phyloP scores from a whole-genome alignment of 2,888 invertebrate genomes.

The Steromphala cineraria region DNA sequence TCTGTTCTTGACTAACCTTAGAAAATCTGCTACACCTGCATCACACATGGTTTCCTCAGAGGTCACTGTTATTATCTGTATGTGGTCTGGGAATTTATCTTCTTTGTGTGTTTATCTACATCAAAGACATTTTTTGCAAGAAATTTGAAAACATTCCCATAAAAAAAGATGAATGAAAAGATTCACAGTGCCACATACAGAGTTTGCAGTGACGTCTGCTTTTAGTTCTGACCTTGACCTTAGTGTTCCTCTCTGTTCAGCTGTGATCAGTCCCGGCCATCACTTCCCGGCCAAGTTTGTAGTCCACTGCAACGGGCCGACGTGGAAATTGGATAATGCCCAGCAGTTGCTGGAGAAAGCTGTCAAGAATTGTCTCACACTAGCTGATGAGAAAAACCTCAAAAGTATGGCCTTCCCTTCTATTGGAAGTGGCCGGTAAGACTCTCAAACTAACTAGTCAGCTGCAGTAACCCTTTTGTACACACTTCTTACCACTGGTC shows the following conservation, averaged over 20 bases:
- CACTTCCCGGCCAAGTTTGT: constrained; percentile 75
- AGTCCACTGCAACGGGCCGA: constrained; percentile 77
- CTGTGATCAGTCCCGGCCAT: constrained; percentile 75
- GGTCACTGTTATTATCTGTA: no score
- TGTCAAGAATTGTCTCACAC: constrained; percentile 75
- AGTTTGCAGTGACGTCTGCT: not conserved
- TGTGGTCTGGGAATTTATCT: no score
- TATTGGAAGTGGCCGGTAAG: constrained; percentile 75
- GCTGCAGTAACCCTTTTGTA: not conserved
- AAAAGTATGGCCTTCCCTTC: constrained; percentile 77
- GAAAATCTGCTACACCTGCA: no score
- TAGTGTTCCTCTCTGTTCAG: constrained; percentile 56
- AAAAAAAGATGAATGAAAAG: no score
- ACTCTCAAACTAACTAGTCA: not conserved
- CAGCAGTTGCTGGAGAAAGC: constrained; percentile 75
- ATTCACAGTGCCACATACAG: no score
- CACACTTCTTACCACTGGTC: no score
- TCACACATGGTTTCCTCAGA: no score
- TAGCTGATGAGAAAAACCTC: constrained; percentile 76
- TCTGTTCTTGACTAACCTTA: no score
- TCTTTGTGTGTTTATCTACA: no score
- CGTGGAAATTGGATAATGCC: constrained; percentile 71
- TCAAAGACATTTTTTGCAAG: no score
- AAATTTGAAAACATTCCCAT: no score
- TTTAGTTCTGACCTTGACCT: not conserved